phyloP scores from a whole-genome alignment of 2,888 invertebrate genomes.

The Athalia rosae region DNA sequence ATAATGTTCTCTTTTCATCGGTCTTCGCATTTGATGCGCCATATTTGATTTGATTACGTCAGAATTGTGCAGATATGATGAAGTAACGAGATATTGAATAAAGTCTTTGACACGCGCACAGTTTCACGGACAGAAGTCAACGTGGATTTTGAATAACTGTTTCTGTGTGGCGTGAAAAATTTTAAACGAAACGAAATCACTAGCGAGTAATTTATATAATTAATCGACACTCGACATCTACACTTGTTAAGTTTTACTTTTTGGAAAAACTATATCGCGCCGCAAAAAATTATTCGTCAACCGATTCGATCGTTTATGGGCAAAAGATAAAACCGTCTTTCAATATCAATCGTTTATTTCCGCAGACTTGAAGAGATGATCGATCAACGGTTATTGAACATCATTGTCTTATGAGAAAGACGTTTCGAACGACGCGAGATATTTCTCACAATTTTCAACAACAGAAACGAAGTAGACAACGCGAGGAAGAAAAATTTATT shows the following conservation, averaged over 20 bases:
- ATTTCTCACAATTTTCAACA: no score
- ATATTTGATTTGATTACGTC: conserved; percentile 53
- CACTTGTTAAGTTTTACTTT: no score
- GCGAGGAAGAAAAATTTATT: no score
- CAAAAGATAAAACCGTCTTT: conserved; percentile 50
- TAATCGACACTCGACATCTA: no score
- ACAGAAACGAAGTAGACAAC: no score
- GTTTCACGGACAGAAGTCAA: not conserved
- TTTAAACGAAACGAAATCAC: no score
- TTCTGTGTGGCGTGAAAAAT: no score
- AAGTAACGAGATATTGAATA: not conserved
- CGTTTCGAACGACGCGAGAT: not conserved
- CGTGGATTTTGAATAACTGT: no score
- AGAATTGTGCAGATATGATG: not conserved
- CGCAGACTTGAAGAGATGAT: conserved; percentile 41
- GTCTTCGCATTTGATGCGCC: conserved; percentile 68
- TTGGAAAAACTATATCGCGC: no score
- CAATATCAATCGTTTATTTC: conserved; percentile 50
- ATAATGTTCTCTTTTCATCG: conserved; percentile 67
- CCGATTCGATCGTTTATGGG: conserved; percentile 6
- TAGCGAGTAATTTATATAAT: not conserved
- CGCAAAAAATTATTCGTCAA: conserved; percentile 27
- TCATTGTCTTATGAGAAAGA: not conserved
- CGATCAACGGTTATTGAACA: not conserved
- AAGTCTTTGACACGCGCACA: not conserved